Conservation (phyloP, 1,140 invertebrate genomes). For the Drosophila sturtevanti region DNA sequence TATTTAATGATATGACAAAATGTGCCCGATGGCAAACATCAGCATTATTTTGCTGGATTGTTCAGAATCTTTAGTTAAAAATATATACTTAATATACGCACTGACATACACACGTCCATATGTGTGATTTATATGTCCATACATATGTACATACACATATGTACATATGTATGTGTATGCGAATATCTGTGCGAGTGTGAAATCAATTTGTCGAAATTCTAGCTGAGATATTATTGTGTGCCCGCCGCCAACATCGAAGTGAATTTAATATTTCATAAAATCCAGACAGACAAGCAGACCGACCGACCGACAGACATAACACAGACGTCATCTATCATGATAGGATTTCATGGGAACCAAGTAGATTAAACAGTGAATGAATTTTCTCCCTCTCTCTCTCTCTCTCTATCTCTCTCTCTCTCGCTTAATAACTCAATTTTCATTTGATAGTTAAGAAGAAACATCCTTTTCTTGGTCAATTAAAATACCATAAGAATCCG, state of each 20-base stretch:
- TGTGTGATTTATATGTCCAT: not conserved
- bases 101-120: too few species aligned
- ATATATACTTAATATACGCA: not conserved
- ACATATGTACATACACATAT: too few species aligned
- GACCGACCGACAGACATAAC: slow-evolving; percentile 46
- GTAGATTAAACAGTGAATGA: not conserved
- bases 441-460: not conserved
- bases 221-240: slow-evolving; percentile 44
- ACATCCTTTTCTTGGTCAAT: not conserved
- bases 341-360: slow-evolving; percentile 22
- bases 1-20: slow-evolving; percentile 46
- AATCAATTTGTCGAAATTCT: slow-evolving; percentile 76
- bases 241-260: slow-evolving; percentile 42
- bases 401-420: not conserved
- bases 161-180: not conserved
- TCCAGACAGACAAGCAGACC: slow-evolving; percentile 22
- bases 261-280: slow-evolving; percentile 56
- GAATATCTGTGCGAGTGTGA: slow-evolving; percentile 65
- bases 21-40: slow-evolving; percentile 30
- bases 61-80: not conserved
- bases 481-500: slow-evolving; percentile 8
- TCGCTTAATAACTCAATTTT: slow-evolving; percentile 1
- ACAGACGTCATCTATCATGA: slow-evolving; percentile 25
- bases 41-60: slow-evolving; percentile 40
- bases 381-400: not conserved